Conservation (phyloP, 2,797 vertebrate species). For the Eidolon dupreanum region DNA sequence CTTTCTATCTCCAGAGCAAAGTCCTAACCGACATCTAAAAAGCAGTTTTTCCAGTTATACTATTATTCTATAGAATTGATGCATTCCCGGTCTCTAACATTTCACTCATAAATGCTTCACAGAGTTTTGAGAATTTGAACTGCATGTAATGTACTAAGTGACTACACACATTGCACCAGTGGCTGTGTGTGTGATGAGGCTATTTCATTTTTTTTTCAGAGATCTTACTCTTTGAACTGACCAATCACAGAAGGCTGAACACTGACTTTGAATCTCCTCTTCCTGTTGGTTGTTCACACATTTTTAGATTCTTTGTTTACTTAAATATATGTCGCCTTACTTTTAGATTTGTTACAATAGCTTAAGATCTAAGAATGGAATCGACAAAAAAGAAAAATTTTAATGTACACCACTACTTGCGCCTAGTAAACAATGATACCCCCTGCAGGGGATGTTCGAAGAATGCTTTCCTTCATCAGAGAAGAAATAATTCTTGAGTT, state of each 20-base stretch:
- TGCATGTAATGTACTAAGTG: not conserved
- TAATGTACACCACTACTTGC: not conserved
- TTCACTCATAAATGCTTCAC: not conserved
- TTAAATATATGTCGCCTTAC: not conserved
- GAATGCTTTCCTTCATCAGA: not conserved
- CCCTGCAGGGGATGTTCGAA: not conserved
- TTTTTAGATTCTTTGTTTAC: not conserved
- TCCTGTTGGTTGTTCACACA: not conserved
- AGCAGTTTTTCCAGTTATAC: not conserved
- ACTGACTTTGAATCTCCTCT: not conserved
- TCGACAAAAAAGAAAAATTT: not conserved
- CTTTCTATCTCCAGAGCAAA: not conserved
- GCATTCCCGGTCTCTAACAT: not conserved
- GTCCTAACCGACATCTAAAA: not conserved
- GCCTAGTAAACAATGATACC: not conserved
- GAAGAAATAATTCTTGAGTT: not conserved
- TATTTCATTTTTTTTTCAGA: not conserved
- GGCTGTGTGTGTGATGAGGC: no score
- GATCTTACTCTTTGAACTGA: not conserved
- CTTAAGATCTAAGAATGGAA: not conserved
- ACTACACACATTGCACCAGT: not conserved
- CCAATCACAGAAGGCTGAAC: not conserved
- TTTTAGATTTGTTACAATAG: not conserved
- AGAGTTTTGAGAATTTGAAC: not conserved
- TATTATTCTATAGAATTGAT: not conserved